Percentiles rank a stretch among this genome's conserved stretches.
These are phyloP conservation scores for Smittia aterrima DNA, from an alignment of 2,888 invertebrate genomes.

Conservation along the genomic window DNA sequence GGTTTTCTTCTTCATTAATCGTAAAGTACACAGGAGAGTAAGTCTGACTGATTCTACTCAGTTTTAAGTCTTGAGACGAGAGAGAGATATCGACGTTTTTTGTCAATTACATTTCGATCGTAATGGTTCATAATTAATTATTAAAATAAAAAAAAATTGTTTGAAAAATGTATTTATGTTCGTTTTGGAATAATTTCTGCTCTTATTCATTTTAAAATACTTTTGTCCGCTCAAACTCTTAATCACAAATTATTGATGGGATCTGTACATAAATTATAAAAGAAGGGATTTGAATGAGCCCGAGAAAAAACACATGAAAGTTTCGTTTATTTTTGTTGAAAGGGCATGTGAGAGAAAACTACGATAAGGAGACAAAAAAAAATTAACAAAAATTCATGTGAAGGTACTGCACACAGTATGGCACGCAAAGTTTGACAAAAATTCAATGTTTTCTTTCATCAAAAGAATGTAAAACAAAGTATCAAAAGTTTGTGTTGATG, in stretches of 20 bases:
- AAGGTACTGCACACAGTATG: constrained; percentile 55
- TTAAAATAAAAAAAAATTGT: neutral
- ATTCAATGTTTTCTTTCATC: constrained; percentile 2
- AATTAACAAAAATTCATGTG: constrained; percentile 31
- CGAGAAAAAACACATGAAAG: constrained; percentile 30
- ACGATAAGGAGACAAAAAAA: constrained; percentile 6
- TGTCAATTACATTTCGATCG: neutral
- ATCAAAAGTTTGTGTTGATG: constrained; percentile 35
- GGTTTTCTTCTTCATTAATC: neutral
- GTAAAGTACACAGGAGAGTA: constrained; percentile 11
- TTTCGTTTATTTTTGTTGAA: constrained; percentile 16
- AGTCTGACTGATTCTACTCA: neutral
- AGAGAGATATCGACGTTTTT: neutral
- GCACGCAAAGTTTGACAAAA: constrained; percentile 46
- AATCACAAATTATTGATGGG: constrained; percentile 13
- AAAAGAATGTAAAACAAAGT: neutral
- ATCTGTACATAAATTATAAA: constrained; percentile 35
- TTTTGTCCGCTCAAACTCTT: constrained; percentile 39
- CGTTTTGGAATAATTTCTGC: neutral
- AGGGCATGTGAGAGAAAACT: constrained; percentile 10
- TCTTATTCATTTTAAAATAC: constrained; percentile 1
- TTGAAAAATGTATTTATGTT: constrained; percentile 39
- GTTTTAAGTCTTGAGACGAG: neutral
- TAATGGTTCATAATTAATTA: neutral
- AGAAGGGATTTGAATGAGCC: constrained; percentile 27